Percentiles rank a stretch among this genome's conserved stretches.
Conservation (phyloP, 2,888 invertebrate genomes). For the Eilema griseolum region DNA sequence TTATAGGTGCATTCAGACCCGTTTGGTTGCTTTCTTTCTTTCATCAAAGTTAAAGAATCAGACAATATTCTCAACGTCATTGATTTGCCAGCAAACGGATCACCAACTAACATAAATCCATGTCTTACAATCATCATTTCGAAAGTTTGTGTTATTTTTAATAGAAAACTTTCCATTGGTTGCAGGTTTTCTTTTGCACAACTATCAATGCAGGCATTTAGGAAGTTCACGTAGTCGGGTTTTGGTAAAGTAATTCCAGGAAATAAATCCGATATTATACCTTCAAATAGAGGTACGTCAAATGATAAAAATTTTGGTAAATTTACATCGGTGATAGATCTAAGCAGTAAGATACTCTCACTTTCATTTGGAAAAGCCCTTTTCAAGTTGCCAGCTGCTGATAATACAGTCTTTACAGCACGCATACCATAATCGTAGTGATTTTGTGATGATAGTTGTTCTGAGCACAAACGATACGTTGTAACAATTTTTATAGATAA, state of each 20-base stretch:
- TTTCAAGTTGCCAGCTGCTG: slow-evolving; percentile 95
- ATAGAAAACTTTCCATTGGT: slow-evolving; percentile 90
- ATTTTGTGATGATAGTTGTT: slow-evolving; percentile 94
- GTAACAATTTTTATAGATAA: slow-evolving; percentile 94
- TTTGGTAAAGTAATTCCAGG: slow-evolving; percentile 91
- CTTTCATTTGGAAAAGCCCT: slow-evolving; percentile 91
- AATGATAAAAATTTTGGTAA: slow-evolving; percentile 96
- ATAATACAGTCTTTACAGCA: slow-evolving; percentile 94
- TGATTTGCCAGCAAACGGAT: slow-evolving; percentile 94
- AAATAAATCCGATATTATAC: slow-evolving; percentile 97
- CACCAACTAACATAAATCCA: slow-evolving; percentile 97
- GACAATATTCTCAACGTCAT: slow-evolving; percentile 92
- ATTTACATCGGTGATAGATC: slow-evolving; percentile 96
- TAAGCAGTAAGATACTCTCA: slow-evolving; percentile 92
- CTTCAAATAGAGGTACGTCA: slow-evolving; percentile 95
- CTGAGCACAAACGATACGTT: slow-evolving; percentile 93
- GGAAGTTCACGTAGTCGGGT: slow-evolving; percentile 91
- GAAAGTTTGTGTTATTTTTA: slow-evolving; percentile 95
- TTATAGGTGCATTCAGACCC: slow-evolving; percentile 90
- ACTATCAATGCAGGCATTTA: slow-evolving; percentile 88
- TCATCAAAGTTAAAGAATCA: slow-evolving; percentile 90
- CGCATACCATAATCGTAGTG: slow-evolving; percentile 97
- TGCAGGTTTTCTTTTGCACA: slow-evolving; percentile 90
- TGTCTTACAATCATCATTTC: slow-evolving; percentile 98
- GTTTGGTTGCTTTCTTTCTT: slow-evolving; percentile 85